Evolutionary conservation across 2,113 vertebrate species (phyloP), one percentile per base, ranked within the genome.

Genomic region (Dipodomys ordii): DNA sequence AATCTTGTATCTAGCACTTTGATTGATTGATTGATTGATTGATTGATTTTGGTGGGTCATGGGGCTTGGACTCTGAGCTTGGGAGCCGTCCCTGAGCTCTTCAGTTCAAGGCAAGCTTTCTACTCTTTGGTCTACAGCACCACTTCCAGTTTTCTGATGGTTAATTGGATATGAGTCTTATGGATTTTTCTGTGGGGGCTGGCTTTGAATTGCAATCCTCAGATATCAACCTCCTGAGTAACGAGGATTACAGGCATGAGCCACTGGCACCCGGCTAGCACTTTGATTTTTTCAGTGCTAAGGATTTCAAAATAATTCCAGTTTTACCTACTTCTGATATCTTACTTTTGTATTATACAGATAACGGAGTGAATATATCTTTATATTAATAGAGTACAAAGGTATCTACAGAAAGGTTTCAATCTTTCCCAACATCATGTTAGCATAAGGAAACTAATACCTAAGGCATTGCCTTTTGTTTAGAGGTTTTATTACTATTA

Each of bases 401-500:
- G 3, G 22, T 3, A 62, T 7, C 71, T 2, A 39, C 12, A 62
- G 60, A 49, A 1, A 53, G 23, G 0, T 35, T 53, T 78, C 15
- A 57, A 35, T 13, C 6, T 46, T 79, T 95, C 67, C 44, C 73
- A 88, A 25, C 6, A 49, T 1, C 0, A 78, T 80, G 81, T 94
- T 60, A 67, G 44, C 46, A 57, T 10, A 94, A 87, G 20, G 3
- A 90, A 90, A 53, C 13, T 9, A 71, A 65, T 25, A 27, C 4
- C 1, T 73, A 79, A 19, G 7, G 0, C 85, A 67, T 18, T 89
- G 12, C 39, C 4, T 78, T 57, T 64, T 60, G 4, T 44, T 71
- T 94, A 3, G 60, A 84, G 3, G 78, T 91, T 28, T 93, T 89
- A 35, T 57, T 82, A 91, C 69, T 79, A 73, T 86, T 13, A 57